Evolutionary conservation across 2,888 invertebrate genomes (phyloP), one percentile per base, ranked within the genome.

Genomic region (Apomyelois bistriatella): DNA sequence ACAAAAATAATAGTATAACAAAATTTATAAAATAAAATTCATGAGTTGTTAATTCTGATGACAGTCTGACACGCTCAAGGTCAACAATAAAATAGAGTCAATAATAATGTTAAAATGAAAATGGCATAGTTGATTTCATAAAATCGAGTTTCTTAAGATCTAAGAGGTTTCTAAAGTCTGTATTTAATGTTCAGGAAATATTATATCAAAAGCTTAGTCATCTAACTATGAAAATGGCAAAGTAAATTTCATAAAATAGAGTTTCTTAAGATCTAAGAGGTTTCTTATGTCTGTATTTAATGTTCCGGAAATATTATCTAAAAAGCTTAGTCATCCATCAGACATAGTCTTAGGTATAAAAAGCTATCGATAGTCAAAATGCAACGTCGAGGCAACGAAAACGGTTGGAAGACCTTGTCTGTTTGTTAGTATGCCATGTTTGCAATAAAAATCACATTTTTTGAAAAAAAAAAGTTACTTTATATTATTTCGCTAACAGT

Each of bases 371-470:
- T 17, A 17, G 17, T 41, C 15, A 32, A 46, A 30, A 16, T 6
- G 46, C 32, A 46, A 35, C 46, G 15, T 43, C 15, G 32, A 32
- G 30, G 43, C 30, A 16, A 43, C 30, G 30, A 43, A 46, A 35
- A 46, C 30, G 4, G 46, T 46, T 46, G 46, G 43, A 43, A 43
- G n/a, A 46, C 15, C 10, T 17, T 40, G 22, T 22, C 22, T 40
- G 16, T 7, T 9, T 2, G 17, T 17, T 3, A 16, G 12, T 15
- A 9, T 15, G 15, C 10, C 16, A 46, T 7, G 3, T 35, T 46
- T 16, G 9, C 15, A 22, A n/a, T n/a, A n/a, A n/a, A n/a, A n/a
- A n/a, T n/a, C n/a, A n/a, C n/a, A n/a, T n/a, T n/a, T n/a, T n/a
- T n/a, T n/a, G n/a, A 13, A 15, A 3, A 1, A 38, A 38, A 38